phyloP scores from a whole-genome alignment of 2,113 vertebrate genomes.

The Calyptommatus sinebrachiatus region DNA sequence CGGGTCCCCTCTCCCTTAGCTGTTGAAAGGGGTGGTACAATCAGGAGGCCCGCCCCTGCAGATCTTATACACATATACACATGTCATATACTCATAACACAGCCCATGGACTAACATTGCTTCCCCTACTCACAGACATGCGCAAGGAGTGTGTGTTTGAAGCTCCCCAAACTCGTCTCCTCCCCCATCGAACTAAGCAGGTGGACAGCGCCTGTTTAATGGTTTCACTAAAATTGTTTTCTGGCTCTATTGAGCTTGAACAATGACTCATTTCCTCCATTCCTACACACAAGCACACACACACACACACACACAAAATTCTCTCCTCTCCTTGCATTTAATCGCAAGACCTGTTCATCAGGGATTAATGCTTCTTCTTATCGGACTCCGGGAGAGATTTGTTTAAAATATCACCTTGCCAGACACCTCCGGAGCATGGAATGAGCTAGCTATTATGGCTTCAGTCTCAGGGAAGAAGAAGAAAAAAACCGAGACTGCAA shows the following conservation, averaged over 20 bases:
- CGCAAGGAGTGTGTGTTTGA: too few species aligned
- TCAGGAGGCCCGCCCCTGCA: too few species aligned
- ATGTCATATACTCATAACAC: too few species aligned
- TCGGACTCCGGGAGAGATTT: conserved; percentile 24
- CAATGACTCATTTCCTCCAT: not conserved
- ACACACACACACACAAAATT: not conserved
- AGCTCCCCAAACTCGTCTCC: too few species aligned
- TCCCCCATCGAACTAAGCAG: not conserved
- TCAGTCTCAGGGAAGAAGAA: not conserved
- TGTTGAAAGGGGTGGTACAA: too few species aligned
- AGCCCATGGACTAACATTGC: too few species aligned
- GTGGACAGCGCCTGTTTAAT: not conserved
- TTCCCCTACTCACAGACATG: too few species aligned
- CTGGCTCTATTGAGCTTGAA: conserved; percentile 17
- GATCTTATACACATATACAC: too few species aligned
- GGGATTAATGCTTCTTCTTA: conserved; percentile 30
- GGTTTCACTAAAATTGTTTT: conserved; percentile 28
- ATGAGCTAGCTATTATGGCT: not conserved
- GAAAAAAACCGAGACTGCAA: fast-evolving
- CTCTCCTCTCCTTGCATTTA: not conserved
- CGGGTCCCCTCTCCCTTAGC: too few species aligned
- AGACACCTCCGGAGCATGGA: not conserved
- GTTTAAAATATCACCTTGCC: conserved; percentile 21
- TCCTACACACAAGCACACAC: not conserved
- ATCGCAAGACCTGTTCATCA: not conserved